Evolutionary conservation across 2,888 invertebrate species (phyloP).

Genomic region (Acleris cristana): DNA sequence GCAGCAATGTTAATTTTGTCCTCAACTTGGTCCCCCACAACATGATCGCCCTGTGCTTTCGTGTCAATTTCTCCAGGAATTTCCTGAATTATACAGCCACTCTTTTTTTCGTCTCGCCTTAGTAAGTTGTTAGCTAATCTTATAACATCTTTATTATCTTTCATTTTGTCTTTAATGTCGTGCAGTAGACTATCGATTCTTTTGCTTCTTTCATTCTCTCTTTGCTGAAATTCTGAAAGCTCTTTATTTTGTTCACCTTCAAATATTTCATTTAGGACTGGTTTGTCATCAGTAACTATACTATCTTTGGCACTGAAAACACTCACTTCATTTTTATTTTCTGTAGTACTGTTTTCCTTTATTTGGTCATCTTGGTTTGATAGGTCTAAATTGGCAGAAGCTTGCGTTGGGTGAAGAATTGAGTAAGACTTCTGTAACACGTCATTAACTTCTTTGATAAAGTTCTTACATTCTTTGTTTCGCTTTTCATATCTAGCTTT

Average conservation of each 20-base stretch:
- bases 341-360: slow-evolving; percentile 23
- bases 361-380: slow-evolving; percentile 37
- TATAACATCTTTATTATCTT: slow-evolving; percentile 73
- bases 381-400: neutral
- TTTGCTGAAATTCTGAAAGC: slow-evolving; percentile 52
- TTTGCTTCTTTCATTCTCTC: slow-evolving; percentile 60
- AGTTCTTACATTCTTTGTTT: slow-evolving; percentile 68
- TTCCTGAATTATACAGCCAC: slow-evolving; percentile 47
- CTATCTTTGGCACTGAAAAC: slow-evolving; percentile 5
- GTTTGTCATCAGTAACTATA: slow-evolving; percentile 35
- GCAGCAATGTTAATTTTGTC: slow-evolving; percentile 23
- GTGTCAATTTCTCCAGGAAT: slow-evolving; percentile 51
- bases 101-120: slow-evolving; percentile 59
- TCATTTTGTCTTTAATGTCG: slow-evolving; percentile 76
- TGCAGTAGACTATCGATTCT: slow-evolving; percentile 66
- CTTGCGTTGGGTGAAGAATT: slow-evolving; percentile 63
- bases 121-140: slow-evolving; percentile 69
- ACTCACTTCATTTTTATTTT: slow-evolving; percentile 33
- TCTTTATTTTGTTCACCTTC: slow-evolving; percentile 56
- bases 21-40: slow-evolving; percentile 34
- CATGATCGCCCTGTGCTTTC: slow-evolving; percentile 65
- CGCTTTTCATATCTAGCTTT: slow-evolving; percentile 64
- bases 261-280: slow-evolving; percentile 60
- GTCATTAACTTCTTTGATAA: slow-evolving; percentile 73
- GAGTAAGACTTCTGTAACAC: slow-evolving; percentile 67